Base-by-base conservation (phyloP, 2,888 invertebrate genomes). In the Leptinotarsa juncta region DNA sequence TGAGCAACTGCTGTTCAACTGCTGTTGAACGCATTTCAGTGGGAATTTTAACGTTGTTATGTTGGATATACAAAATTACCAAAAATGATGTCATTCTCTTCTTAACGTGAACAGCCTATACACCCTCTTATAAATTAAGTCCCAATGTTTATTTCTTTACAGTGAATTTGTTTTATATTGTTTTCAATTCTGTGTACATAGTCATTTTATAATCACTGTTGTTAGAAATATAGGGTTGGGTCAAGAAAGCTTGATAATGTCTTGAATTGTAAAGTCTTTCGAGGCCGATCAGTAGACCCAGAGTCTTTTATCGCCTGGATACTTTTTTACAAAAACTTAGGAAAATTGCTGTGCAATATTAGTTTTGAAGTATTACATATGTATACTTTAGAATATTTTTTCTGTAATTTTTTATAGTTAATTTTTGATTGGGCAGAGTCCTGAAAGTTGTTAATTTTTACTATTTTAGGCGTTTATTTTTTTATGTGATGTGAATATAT, bases 261-360 rank as follows among this genome's bases (percentile, higher is more conserved):
- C 42, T 42, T 68, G 49, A 26, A 75, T 66, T 75, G 73, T 71
- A 71, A 71, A 57, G 69, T 78, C 75, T 69, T 69, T 48, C 26
- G 48, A 20, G 42, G 57, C 55, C 20, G 48, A 12, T 57, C 55
- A 23, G 69, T 50, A 18, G 53, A 53, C 70, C 74, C 60, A 48
- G 73, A 72, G 74, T 74, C 72, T 72, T 77, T 77, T 74, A 74
- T 70, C 65, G 77, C 74, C 75, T 75, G 73, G 71, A 65, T 55
- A 55, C 68, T 57, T 70, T 75, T 76, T 78, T 66, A 69, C 73
- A 26, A 71, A 55, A 26, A 67, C n/a, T 70, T 62, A 71, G 10
- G 42, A 75, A 65, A 81, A 81, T 81, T 82, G 81, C 81, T 80
- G 83, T 83, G 83, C 83, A 83, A 83, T 83, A 83, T 82, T 72